These are phyloP conservation scores for Tragopan temminckii DNA, from an alignment of 2,797 vertebrate genomes.

Conservation along the genomic window DNA sequence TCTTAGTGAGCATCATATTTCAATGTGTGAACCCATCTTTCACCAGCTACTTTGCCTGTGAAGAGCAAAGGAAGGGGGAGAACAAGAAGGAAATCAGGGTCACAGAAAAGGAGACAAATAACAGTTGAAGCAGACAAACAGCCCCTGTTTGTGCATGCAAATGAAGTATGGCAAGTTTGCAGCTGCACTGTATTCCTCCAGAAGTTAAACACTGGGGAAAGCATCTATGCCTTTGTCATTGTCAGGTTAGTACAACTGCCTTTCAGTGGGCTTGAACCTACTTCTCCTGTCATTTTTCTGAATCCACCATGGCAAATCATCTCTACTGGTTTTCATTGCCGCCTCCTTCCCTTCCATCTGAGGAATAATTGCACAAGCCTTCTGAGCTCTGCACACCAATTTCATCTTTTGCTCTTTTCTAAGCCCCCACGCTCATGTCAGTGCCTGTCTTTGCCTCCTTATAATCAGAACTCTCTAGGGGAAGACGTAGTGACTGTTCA, in stretches of 20 bases:
- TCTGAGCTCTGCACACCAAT: background rate
- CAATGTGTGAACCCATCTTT: conserved; percentile 57
- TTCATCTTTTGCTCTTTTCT: background rate
- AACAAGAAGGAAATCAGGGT: background rate
- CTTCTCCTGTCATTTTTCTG: background rate
- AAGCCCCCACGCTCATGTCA: background rate
- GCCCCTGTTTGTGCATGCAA: conserved; percentile 71
- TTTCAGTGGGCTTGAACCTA: fast-evolving
- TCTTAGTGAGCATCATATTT: conserved; percentile 25
- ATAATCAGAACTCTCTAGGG: background rate
- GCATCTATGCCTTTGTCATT: conserved; percentile 19
- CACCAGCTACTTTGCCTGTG: conserved; percentile 59
- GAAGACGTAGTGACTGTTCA: background rate
- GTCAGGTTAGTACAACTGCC: conserved; percentile 37
- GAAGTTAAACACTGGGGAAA: conserved; percentile 64
- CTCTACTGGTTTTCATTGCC: fast-evolving
- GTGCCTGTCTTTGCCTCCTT: background rate
- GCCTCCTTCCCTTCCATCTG: background rate
- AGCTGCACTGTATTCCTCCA: conserved; percentile 67
- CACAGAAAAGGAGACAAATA: conserved; percentile 38
- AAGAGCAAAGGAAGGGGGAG: conserved; percentile 25
- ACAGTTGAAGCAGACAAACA: conserved; percentile 74
- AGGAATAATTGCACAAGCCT: background rate
- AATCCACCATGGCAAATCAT: fast-evolving
- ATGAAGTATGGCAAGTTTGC: conserved; percentile 79